Conservation (phyloP, 2,797 vertebrate species). For the Pygocentrus nattereri region DNA sequence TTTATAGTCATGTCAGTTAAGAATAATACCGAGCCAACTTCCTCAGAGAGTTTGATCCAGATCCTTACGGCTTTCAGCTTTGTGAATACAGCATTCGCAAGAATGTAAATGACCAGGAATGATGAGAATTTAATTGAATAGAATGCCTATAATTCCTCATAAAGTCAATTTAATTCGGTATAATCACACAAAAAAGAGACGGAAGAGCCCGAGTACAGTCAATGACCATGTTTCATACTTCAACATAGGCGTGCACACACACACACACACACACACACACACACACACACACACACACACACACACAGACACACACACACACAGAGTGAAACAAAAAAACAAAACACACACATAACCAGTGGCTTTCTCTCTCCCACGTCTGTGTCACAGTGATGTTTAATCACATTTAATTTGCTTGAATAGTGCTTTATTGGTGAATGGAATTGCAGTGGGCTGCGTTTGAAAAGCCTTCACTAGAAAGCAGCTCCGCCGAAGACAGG, state of each 20-base stretch:
- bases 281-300: constrained; percentile 70
- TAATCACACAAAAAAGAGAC: constrained; percentile 38
- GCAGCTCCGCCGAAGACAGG: constrained; percentile 55
- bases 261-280: constrained; percentile 71
- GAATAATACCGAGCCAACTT: neutral
- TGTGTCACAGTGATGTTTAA: constrained; percentile 80
- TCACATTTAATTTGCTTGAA: constrained; percentile 81
- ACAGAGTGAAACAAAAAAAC: constrained; percentile 27
- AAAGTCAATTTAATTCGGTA: constrained; percentile 70
- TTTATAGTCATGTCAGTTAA: constrained; percentile 7
- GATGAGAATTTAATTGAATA: constrained; percentile 60
- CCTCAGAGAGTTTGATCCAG: too few species aligned
- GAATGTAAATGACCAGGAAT: neutral
- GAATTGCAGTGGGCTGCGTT: constrained; percentile 78
- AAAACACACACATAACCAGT: constrained; percentile 66
- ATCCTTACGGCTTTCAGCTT: too few species aligned
- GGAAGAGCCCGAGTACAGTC: constrained; percentile 53
- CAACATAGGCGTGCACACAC: constrained; percentile 59
- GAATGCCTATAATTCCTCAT: constrained; percentile 72
- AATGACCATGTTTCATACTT: constrained; percentile 76
- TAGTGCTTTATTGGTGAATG: constrained; percentile 62
- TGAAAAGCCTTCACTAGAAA: constrained; percentile 61
- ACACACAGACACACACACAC: neutral
- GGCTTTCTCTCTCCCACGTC: constrained; percentile 74
- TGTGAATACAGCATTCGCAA: neutral